Base-by-base conservation (phyloP, 2,888 invertebrate genomes). In the Mystacides longicornis region DNA sequence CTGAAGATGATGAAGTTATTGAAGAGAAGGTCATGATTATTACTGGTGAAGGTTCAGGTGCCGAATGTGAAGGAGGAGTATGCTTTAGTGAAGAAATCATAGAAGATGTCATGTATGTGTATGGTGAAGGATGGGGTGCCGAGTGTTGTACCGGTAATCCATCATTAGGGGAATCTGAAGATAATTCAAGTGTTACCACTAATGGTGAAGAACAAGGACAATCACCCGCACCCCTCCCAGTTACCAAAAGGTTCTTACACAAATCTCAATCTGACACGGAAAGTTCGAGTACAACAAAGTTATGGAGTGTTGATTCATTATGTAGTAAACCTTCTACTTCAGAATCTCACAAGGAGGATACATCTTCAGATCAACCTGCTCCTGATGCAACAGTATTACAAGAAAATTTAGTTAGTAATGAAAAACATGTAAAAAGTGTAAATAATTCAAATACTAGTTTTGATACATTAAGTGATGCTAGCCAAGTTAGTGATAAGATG, bases 71-170 rank as follows among this genome's bases (percentile, higher is more conserved):
- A 60, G 77, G 77, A 56, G 42, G 63, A 63, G 74, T 71, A 64
- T 55, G 60, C 19, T 66, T 87, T 50, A 82, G 87, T 22, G 89
- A 89, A 65, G 81, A 79, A 62, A 85, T 91, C 53, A 83, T 83
- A 65, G 92, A 91, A 70, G 80, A 83, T 1, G 73, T 86, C 0
- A 75, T 86, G 73, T 81, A 78, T 68, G 77, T 90, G 65, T 79
- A 75, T 63, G 89, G 89, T 0, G 82, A 82, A 65, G 92, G 91
- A 42, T 79, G 71, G 63, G 92, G 91, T 3, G 72, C 68, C 19
- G 85, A 86, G 23, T 89, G 87, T 67, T 75, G 85, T 56, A 86
- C 87, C 3, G 90, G 89, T 1, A 90, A 89, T 70, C 81, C 75
- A 43, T 56, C 49, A 7, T 63, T 64, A 2, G 68, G 68, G 33